Base-by-base conservation (phyloP, 2,888 invertebrate species). In the Volucella inflata region DNA sequence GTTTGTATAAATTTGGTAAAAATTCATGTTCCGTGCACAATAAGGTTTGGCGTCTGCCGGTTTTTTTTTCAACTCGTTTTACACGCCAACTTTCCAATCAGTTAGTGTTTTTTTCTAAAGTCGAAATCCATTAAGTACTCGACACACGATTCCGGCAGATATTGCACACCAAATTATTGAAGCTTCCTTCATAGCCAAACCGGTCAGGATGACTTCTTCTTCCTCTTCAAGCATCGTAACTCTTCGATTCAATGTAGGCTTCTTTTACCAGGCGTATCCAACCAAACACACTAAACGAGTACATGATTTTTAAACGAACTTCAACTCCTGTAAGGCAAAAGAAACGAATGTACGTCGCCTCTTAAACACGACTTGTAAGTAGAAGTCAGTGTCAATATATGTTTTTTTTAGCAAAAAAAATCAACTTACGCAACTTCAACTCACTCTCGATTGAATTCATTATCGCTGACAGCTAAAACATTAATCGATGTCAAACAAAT, bases 301-400 rank as follows among this genome's bases (percentile, higher is more conserved):
- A 30, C 30, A 30, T 6, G 30, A 30, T 30, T 30, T 30, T 30
- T 6, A 30, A 30, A 30, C 30, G 30, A 30, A 30, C 30, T 30
- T 30, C 30, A 30, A 30, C 4, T 30, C 30, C 2, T 1, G 30
- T 40, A 51, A 11, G 14, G 11, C 16, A 55, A 21, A 44, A 44
- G 60, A 21, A 1, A 17, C 12, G 46, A 14, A 3, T 17, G n/a
- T 3, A n/a, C n/a, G n/a, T 53, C 1, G 30, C 53, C n/a, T 12
- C 44, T 14, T 8, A 21, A 46, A 36, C 36, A 50, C 14, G 51
- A 8, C 68, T 8, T 14, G 42, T n/a, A 8, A 40, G 36, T 48
- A 50, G 50, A 71, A 60, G 60, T 72, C 74, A 74, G n/a, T 74
- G 64, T 55, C 64, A 48, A 48, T 57, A 8, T 17, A 67, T 14